Conservation (phyloP, 2,797 vertebrate species). For the Odontamblyopus rebecca region DNA sequence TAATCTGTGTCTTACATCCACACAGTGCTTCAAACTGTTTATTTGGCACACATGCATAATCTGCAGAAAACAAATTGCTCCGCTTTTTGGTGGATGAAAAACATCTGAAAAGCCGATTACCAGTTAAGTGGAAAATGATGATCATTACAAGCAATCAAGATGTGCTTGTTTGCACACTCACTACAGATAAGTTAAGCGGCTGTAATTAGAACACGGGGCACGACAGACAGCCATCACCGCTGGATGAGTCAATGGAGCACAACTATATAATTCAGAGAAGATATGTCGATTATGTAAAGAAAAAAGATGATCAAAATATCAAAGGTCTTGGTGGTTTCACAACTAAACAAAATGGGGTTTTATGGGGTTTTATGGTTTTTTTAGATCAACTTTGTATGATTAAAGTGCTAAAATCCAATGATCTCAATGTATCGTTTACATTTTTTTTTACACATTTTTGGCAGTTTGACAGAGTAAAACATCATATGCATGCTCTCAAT, state of each 20-base stretch:
- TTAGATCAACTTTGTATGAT: not conserved
- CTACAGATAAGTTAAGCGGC: slow-evolving; percentile 63
- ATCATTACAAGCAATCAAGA: slow-evolving; percentile 75
- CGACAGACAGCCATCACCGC: slow-evolving; percentile 39
- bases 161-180: slow-evolving; percentile 64
- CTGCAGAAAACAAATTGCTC: slow-evolving; percentile 30
- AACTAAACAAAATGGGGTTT: not conserved
- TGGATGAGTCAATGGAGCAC: slow-evolving; percentile 38
- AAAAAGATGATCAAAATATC: not conserved
- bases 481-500: too few species aligned
- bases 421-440: too few species aligned
- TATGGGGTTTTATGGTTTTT: too few species aligned
- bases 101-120: slow-evolving; percentile 66
- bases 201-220: slow-evolving; percentile 64
- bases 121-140: slow-evolving; percentile 76
- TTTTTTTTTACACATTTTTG: too few species aligned
- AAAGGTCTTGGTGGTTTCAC: not conserved
- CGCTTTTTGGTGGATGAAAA: slow-evolving; percentile 40
- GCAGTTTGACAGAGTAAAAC: too few species aligned
- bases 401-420: not conserved
- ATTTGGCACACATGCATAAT: slow-evolving; percentile 22
- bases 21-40: slow-evolving; percentile 23
- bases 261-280: not conserved
- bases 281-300: not conserved
- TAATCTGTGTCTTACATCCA: slow-evolving; percentile 10